These are phyloP conservation scores for Nyctalus aviator DNA, from an alignment of 2,797 vertebrate species.

Conservation along the genomic window DNA sequence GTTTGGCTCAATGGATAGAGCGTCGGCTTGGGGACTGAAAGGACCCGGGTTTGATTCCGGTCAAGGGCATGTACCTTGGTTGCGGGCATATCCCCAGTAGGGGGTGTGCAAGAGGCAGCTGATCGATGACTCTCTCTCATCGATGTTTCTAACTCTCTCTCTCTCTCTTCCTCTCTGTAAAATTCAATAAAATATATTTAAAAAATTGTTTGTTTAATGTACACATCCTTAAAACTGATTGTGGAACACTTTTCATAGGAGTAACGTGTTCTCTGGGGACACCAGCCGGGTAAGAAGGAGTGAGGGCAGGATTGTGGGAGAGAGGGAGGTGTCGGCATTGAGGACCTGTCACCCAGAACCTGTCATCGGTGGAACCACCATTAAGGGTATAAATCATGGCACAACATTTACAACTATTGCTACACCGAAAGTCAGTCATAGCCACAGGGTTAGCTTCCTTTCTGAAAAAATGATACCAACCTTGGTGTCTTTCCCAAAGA, in stretches of 20 bases:
- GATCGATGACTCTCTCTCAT: too few relatives aligned
- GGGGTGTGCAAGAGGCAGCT: too few relatives aligned
- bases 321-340: not conserved
- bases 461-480: conserved; percentile 85
- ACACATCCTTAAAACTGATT: not conserved
- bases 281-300: not conserved
- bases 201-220: not conserved
- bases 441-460: not conserved
- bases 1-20: too few relatives aligned
- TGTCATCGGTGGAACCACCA: not conserved
- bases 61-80: too few relatives aligned
- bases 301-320: not conserved
- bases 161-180: too few relatives aligned
- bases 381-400: not conserved
- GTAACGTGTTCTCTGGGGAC: not conserved
- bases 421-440: not conserved
- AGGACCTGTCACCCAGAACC: not conserved
- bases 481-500: conserved; percentile 98
- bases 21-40: too few relatives aligned
- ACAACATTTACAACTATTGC: not conserved
- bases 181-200: too few relatives aligned
- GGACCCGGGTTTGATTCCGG: too few relatives aligned
- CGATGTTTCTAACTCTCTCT: too few relatives aligned
- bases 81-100: too few relatives aligned
- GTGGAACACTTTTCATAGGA: not conserved